Evolutionary conservation across 2,113 vertebrate genomes (phyloP), one percentile per base, ranked within the genome.

Genomic region (Gorsachius goisagi): DNA sequence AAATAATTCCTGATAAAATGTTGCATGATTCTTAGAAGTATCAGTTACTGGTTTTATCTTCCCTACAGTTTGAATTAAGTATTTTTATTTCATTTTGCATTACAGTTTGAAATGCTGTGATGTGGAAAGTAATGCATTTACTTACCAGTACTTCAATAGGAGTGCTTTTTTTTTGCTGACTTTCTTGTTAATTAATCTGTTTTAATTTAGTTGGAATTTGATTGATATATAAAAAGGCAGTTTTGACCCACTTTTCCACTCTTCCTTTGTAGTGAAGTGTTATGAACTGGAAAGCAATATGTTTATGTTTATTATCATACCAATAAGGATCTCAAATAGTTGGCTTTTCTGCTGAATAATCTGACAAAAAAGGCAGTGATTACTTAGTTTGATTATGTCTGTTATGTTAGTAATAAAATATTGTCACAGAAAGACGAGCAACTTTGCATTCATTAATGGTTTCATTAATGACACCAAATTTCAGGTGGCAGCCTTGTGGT

Each of bases 131-230:
- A 76, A 55, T 58, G 41, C 84, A 52, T 71, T 93, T 86, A 50
- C 53, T 93, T 88, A 78, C 35, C 56, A 73, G 19, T 24, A 47
- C 74, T 93, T 84, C 58, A 60, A 1, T 41, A 32, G 53, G 26
- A 86, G 30, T 23, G 49, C 33, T 33, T 63, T 39, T 53, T 74
- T 82, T 60, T 72, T 52, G 35, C 68, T 83, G 56, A n/a, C 63
- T 97, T 89, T 76, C 62, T 52, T 90, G 26, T 88, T 95, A 93
- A 77, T 84, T 93, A 95, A 94, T 95, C 69, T 94, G 62, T 30
- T 88, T 95, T 95, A 87, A 90, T 97, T 87, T 71, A 87, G 30
- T 71, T 91, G 60, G 59, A 73, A 47, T 94, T 82, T 95, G 89
- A 92, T 37, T 69, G 87, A 79, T 85, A 9, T 9, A 80, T 82